Evolutionary conservation across 2,888 invertebrate genomes (phyloP).

Genomic region (Pegoplata infirma): DNA sequence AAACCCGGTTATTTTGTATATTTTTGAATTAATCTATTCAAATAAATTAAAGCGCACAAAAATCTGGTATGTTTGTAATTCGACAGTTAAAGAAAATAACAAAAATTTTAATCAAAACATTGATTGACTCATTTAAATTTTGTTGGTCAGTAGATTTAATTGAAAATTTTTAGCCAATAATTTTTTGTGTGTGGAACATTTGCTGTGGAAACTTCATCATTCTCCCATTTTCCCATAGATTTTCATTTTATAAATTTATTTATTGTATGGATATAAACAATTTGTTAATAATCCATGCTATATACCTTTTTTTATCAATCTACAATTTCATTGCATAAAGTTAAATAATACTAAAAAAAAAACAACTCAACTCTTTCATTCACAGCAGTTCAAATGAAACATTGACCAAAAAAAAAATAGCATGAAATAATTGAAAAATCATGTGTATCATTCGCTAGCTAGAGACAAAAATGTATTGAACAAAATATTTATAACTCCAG

Average conservation of each 20-base stretch:
- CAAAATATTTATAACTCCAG: not conserved
- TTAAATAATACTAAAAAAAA: not conserved
- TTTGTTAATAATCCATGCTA: conserved; percentile 47
- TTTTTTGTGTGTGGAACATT: no score
- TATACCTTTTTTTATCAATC: conserved; percentile 32
- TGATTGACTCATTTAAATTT: no score
- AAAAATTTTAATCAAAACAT: no score
- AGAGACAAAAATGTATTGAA: conserved; percentile 16
- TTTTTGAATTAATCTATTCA: no score
- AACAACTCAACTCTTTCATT: not conserved
- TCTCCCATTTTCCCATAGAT: not conserved
- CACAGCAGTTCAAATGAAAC: conserved; percentile 10
- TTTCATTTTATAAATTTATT: not conserved
- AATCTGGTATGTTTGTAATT: no score
- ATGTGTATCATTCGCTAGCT: conserved; percentile 47
- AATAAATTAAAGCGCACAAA: no score
- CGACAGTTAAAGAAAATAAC: no score
- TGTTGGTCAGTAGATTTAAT: no score
- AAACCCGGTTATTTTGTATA: no score
- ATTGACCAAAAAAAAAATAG: conserved; percentile 43
- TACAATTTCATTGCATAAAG: conserved; percentile 35
- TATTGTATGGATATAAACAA: not conserved
- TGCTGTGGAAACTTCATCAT: no score
- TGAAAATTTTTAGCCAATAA: no score
- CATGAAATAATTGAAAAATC: conserved; percentile 51